Conservation (phyloP, 2,113 vertebrate species). For the Percina caprodes region DNA sequence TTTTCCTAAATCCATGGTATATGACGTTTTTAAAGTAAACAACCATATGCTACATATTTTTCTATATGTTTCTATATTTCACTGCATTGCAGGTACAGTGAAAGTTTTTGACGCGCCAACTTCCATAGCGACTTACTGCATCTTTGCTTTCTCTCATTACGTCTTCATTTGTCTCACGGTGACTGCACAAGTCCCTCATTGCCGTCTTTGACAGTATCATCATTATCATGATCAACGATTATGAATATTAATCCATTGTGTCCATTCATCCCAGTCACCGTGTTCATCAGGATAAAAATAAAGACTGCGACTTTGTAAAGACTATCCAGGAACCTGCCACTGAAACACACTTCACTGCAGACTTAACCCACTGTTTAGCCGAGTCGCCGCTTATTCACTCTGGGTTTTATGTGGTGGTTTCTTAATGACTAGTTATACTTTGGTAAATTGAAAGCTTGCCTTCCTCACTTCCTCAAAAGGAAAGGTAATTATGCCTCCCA, state of each 20-base stretch:
- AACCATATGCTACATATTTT: neutral
- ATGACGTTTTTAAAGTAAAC: neutral
- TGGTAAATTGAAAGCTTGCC: slow-evolving; percentile 74
- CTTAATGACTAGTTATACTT: slow-evolving; percentile 76
- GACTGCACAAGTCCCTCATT: slow-evolving; percentile 75
- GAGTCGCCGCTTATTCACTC: slow-evolving; percentile 48
- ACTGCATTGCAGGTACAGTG: too few relatives aligned
- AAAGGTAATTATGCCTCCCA: slow-evolving; percentile 68
- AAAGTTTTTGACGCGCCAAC: slow-evolving; percentile 28
- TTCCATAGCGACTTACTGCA: neutral
- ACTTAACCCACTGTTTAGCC: slow-evolving; percentile 36
- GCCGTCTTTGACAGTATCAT: slow-evolving; percentile 79
- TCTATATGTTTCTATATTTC: neutral
- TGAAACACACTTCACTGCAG: slow-evolving; percentile 23
- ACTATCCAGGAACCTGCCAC: slow-evolving; percentile 57
- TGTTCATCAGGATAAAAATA: slow-evolving; percentile 78
- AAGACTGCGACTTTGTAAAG: slow-evolving; percentile 37
- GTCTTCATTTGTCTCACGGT: slow-evolving; percentile 70
- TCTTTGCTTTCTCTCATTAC: slow-evolving; percentile 66
- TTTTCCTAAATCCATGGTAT: neutral
- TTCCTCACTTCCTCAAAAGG: slow-evolving; percentile 71
- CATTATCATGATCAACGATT: slow-evolving; percentile 82
- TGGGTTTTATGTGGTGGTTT: slow-evolving; percentile 70
- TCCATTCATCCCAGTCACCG: slow-evolving; percentile 70
- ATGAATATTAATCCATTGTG: slow-evolving; percentile 73